Base-by-base conservation (phyloP, 2,797 vertebrate genomes). In the Craterocephalus amniculus region DNA sequence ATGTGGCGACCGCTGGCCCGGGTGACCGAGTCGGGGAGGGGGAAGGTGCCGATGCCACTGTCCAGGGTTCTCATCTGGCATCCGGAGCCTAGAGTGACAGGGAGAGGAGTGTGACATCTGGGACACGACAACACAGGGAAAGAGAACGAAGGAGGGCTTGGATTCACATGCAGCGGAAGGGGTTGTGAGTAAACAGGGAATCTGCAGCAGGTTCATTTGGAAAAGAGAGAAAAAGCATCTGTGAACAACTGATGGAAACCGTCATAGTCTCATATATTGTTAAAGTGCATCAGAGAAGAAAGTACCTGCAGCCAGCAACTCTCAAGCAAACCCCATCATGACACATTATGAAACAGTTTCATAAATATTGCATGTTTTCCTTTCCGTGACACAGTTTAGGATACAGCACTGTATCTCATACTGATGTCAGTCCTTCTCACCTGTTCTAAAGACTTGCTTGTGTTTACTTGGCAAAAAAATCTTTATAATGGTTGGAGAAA, bases 1-100 rank as follows among this genome's bases (percentile, higher is more conserved):
- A 89, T 0, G 64, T 96, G 93, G 32, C 96, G 87, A 58, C 93
- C 92, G 0, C 87, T 56, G 18, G 92, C 92, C 18, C 96, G 93
- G 71, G 76, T 94, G 74, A 95, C 95, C 0, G 96, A 95, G 76
- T 96, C 96, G 0, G 96, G 96, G 58, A 97, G 96, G 2, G 96
- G 96, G 80, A 97, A 97, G 68, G 97, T 97, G 78, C 97, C 97
- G 10, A 98, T 97, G 35, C 97, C 97, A 0, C 96, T 98, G 95
- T 97, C 97, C 89, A 98, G 74, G 0, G 96, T 98, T 88, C 96
- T 94, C 95, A 96, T 98, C 94, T 97, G 96, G 89, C 96, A 97
- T 90, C 93, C 83, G 58, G 96, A 96, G 89, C 94, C 97, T 98
- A 85, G 36, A 86, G 89, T 63, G 77, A 87, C 59, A 87, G 84